Evolutionary conservation across 2,113 vertebrate genomes (phyloP).

Genomic region (Caranx ignobilis): DNA sequence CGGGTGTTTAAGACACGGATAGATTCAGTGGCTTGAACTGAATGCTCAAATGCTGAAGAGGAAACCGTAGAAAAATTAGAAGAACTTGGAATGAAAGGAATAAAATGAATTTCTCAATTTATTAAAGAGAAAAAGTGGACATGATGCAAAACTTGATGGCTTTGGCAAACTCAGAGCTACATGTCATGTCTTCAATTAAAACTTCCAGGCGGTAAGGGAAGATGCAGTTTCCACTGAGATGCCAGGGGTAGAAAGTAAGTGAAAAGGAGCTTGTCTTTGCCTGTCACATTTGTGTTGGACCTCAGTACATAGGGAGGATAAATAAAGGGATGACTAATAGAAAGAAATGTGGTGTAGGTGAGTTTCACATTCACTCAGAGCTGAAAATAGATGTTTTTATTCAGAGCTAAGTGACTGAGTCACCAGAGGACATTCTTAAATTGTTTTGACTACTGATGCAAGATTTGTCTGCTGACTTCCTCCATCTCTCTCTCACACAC

Average conservation of each 20-base stretch:
- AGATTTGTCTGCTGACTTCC: neutral
- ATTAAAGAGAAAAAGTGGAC: neutral
- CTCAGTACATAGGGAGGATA: neutral
- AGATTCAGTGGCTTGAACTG: no score
- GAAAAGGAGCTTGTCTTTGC: neutral
- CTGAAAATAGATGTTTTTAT: conserved; percentile 1
- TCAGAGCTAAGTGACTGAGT: conserved; percentile 2
- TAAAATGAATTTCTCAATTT: no score
- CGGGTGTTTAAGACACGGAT: no score
- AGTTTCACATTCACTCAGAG: neutral
- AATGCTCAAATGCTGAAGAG: no score
- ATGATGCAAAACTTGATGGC: neutral
- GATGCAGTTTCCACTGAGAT: neutral
- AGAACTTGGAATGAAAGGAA: no score
- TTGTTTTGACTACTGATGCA: neutral
- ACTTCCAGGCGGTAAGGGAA: neutral
- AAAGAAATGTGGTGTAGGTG: neutral
- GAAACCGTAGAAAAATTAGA: no score
- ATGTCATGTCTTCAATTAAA: neutral
- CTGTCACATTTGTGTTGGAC: neutral
- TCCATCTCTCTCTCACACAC: neutral
- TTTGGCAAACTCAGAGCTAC: neutral
- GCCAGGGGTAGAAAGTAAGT: neutral
- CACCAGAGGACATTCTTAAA: neutral
- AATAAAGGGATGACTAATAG: neutral